A percentile compares a stretch with the other conserved stretches of the same genome.
Evolutionary conservation across 2,888 invertebrate species (phyloP).

Genomic region (Bellardia pandia): DNA sequence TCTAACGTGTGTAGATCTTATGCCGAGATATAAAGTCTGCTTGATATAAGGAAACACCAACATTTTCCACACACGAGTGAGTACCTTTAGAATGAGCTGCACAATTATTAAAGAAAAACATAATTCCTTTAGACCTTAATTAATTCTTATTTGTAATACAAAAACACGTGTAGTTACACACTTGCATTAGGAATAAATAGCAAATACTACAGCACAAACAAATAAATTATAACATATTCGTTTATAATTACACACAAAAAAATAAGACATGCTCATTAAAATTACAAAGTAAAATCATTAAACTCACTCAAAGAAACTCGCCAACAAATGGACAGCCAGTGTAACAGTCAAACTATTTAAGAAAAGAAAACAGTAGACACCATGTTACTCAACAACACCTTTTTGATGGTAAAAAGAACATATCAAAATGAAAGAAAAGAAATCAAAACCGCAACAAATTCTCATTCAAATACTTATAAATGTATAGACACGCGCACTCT

Average conservation of each 20-base stretch:
- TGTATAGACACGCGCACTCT: neutral
- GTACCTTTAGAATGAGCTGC: neutral
- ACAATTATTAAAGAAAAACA: neutral
- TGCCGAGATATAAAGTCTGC: too few species aligned
- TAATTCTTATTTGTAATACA: neutral
- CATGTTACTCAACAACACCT: conserved; percentile 55
- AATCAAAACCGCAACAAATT: conserved; percentile 42
- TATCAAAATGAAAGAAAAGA: conserved; percentile 23
- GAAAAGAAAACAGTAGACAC: neutral
- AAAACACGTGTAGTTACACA: conserved; percentile 15
- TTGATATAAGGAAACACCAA: too few species aligned
- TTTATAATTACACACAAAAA: conserved; percentile 6
- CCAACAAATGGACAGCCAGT: conserved; percentile 2
- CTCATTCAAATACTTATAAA: conserved; percentile 1
- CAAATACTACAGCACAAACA: neutral
- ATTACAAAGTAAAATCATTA: conserved; percentile 39
- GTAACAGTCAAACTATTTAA: neutral
- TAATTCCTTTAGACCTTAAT: conserved; percentile 11
- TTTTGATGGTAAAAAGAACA: conserved; percentile 14
- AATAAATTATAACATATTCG: conserved; percentile 33
- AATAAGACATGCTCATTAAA: conserved; percentile 26
- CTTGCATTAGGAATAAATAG: neutral
- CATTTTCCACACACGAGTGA: conserved; percentile 16
- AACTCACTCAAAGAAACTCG: conserved; percentile 1
- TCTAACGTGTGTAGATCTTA: too few species aligned